These are phyloP conservation scores for Python bivittatus DNA, from an alignment of 2,113 vertebrate genomes.

Conservation along the genomic window DNA sequence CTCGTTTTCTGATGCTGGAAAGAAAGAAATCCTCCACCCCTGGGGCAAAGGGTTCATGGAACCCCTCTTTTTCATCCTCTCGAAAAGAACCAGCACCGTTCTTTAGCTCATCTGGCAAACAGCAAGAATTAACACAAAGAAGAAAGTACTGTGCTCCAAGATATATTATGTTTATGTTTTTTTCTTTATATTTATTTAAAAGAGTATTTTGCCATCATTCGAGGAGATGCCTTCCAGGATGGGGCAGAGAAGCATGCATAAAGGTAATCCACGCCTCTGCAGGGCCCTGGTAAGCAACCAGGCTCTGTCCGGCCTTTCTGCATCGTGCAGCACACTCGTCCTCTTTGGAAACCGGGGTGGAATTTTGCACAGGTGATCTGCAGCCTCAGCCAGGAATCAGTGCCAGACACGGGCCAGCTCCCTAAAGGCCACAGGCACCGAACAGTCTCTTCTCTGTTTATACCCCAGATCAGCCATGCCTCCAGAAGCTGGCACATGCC, in stretches of 20 bases:
- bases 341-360: background rate
- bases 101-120: background rate
- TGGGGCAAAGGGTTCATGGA: background rate
- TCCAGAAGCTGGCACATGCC: constrained; percentile 54
- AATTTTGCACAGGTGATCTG: no score
- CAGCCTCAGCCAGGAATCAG: background rate
- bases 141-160: background rate
- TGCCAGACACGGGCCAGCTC: background rate
- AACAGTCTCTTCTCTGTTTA: constrained; percentile 63
- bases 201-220: background rate
- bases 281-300: background rate
- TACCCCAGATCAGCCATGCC: constrained; percentile 32
- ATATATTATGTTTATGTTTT: no score
- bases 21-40: background rate
- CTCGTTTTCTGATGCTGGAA: background rate
- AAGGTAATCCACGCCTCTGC: background rate
- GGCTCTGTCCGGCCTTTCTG: no score
- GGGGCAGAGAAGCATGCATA: background rate
- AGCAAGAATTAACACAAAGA: background rate
- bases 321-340: fast-evolving
- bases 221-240: background rate
- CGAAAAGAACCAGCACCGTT: background rate
- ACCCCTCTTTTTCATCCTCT: background rate
- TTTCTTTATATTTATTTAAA: background rate
- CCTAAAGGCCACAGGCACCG: constrained; percentile 45